Evolutionary conservation across 2,113 vertebrate species (phyloP).

Genomic region (Prunella fulvescens): DNA sequence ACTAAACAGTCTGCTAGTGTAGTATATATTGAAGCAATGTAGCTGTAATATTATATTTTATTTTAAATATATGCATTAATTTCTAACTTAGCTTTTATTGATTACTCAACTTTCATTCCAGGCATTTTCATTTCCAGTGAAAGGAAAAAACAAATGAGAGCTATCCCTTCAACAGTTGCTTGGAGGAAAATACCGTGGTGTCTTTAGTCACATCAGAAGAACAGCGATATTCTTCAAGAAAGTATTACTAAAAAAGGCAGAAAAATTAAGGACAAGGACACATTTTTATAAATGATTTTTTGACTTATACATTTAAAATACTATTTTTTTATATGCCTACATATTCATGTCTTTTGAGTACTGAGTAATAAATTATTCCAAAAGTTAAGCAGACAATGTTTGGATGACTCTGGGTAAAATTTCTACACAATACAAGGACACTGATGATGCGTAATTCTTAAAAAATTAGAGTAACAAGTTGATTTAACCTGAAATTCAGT

Average conservation of each 20-base stretch:
- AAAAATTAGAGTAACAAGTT: neutral
- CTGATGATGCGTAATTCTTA: neutral
- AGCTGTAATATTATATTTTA: neutral
- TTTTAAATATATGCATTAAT: neutral
- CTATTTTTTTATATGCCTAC: neutral
- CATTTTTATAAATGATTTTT: neutral
- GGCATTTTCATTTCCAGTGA: no score
- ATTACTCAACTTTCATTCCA: neutral
- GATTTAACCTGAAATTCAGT: neutral
- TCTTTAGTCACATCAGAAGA: neutral
- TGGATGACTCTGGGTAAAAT: neutral
- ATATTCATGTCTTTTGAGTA: neutral
- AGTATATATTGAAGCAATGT: neutral
- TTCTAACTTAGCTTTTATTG: neutral
- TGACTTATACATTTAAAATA: neutral
- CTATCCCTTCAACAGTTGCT: neutral
- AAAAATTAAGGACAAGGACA: neutral
- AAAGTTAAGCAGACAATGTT: neutral
- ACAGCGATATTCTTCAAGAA: neutral
- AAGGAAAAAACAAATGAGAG: neutral
- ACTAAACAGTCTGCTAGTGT: neutral
- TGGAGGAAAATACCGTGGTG: neutral
- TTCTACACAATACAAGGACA: neutral
- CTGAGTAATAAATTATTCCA: neutral
- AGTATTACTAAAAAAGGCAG: fast-evolving